Evolutionary conservation across 2,888 invertebrate species (phyloP), one percentile per base, ranked within the genome.

Genomic region (Cosmia pyralina): DNA sequence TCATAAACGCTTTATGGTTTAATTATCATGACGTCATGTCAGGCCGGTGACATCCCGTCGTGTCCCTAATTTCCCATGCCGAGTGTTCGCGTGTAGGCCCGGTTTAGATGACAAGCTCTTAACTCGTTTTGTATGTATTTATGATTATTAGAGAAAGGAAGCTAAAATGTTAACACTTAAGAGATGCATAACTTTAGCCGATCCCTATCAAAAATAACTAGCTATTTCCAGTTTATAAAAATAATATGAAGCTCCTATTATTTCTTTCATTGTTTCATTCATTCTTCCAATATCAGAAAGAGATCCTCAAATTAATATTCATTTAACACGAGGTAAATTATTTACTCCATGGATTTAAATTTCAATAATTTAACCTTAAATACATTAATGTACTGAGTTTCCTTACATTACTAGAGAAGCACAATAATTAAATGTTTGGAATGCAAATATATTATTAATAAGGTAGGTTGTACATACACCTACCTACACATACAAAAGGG

Each of bases 11-110:
- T 82, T 77, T 78, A 78, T 78, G 63, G 79, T 82, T 72, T 79
- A 79, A 79, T 79, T 82, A 79, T 64, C 50, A 64, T 82, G 79
- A 82, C 72, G 66, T 82, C 83, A 78, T 64, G 65, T 72, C 53
- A 64, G 8, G 38, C 11, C 34, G 46, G 34, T 72, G 79, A 67
- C 79, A 52, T 59, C 58, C 8, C 11, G 78, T 62, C 65, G 53
- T 13, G 55, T 60, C 66, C 41, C 64, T 82, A 82, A 79, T 79
- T 82, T 72, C 73, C 62, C 58, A 78, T 82, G 72, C 82, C 34
- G 58, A 82, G 82, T 82, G 64, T 78, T 59, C 10, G 46, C 52
- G 50, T 28, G 34, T 57, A 60, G 10, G 69, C 48, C 13, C 10
- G 13, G 53, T 28, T 79, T 71, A 65, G 22, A 57, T 57, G 60